Evolutionary conservation across 2,888 invertebrate genomes (phyloP).

Genomic region (Ethmia dodecea): DNA sequence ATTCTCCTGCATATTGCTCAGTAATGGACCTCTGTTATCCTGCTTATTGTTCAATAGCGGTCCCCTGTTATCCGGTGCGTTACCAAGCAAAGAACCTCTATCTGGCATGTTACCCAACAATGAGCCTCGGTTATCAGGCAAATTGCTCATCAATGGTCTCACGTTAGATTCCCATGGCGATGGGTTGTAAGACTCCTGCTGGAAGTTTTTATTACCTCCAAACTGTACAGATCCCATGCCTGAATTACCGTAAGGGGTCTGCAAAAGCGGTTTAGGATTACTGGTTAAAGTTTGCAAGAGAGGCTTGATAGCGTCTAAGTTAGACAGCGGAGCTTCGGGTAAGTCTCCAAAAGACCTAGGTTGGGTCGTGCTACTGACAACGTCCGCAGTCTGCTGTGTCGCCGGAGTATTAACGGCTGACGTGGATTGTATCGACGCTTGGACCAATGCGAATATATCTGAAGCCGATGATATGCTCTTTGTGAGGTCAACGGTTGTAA

Average conservation of each 20-base stretch:
- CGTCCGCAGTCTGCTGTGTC: slow-evolving; percentile 27
- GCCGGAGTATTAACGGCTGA: slow-evolving; percentile 19
- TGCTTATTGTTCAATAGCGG: not conserved
- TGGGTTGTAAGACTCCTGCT: slow-evolving; percentile 11
- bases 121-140: not conserved
- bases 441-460: slow-evolving; percentile 56
- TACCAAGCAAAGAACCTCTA: not conserved
- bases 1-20: not conserved
- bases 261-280: not conserved
- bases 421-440: slow-evolving; percentile 51
- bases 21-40: not conserved
- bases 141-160: not conserved
- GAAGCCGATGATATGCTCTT: slow-evolving; percentile 49
- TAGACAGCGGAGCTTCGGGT: slow-evolving; percentile 24
- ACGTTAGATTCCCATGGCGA: slow-evolving; percentile 16
- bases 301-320: slow-evolving; percentile 12
- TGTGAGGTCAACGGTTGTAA: slow-evolving; percentile 22
- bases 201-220: slow-evolving; percentile 14
- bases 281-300: slow-evolving; percentile 4
- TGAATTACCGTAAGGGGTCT: not conserved
- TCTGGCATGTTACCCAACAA: not conserved
- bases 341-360: slow-evolving; percentile 59
- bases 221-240: slow-evolving; percentile 9
- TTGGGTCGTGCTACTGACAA: slow-evolving; percentile 41
- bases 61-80: not conserved